phyloP scores from a whole-genome alignment of 2,797 vertebrate species.

The Poecilia picta region DNA sequence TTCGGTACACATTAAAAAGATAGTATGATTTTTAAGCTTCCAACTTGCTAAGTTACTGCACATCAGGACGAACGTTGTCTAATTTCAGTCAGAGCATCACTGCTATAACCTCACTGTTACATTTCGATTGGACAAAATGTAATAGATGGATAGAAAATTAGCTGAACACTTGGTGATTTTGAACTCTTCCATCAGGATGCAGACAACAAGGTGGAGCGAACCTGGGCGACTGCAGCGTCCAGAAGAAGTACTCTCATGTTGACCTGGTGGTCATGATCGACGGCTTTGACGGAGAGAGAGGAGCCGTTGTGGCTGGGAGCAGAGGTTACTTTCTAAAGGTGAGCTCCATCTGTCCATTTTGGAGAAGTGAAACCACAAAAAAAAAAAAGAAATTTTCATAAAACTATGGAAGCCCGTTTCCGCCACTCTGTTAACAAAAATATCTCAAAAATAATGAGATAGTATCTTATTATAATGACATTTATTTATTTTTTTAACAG shows the following conservation, averaged over 20 bases:
- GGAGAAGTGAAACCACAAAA: too few relatives aligned
- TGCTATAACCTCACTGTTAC: not conserved
- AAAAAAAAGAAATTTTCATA: too few relatives aligned
- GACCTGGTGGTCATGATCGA: constrained; percentile 99
- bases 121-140: not conserved
- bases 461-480: too few relatives aligned
- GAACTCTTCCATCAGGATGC: constrained; percentile 79
- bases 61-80: not conserved
- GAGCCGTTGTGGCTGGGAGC: constrained; percentile 92
- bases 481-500: too few relatives aligned
- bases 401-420: too few relatives aligned
- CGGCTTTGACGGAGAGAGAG: constrained; percentile 97
- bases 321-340: constrained; percentile 98
- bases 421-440: too few relatives aligned
- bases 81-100: not conserved
- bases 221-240: constrained; percentile 89
- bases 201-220: constrained; percentile 94
- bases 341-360: too few relatives aligned
- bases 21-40: not conserved
- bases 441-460: too few relatives aligned
- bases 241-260: constrained; percentile 96
- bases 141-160: not conserved
- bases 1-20: not conserved
- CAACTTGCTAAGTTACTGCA: not conserved
- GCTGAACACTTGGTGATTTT: not conserved